Percentiles rank a stretch among this genome's conserved stretches.
Evolutionary conservation across 2,888 invertebrate species (phyloP).

Genomic region (Parasteatoda lunata): DNA sequence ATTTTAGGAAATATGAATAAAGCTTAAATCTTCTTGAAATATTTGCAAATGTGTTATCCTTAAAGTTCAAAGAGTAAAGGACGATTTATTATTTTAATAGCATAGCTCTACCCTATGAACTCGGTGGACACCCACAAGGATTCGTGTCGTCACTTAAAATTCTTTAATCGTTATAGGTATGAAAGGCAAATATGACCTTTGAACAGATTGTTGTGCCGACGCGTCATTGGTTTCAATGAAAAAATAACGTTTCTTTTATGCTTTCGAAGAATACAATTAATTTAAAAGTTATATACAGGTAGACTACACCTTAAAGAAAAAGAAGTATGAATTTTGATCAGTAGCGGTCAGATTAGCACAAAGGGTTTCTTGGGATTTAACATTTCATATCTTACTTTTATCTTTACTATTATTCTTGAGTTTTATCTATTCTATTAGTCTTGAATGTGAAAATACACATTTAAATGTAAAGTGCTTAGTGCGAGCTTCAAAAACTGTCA

Average conservation of each 20-base stretch:
- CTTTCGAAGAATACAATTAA: conserved; percentile 17
- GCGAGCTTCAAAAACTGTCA: too few species aligned
- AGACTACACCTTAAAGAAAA: neutral
- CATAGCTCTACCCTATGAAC: neutral
- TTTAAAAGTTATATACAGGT: conserved; percentile 1
- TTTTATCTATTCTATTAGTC: too few species aligned
- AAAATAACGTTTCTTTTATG: conserved; percentile 12
- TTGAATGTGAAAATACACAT: too few species aligned
- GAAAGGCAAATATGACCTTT: conserved; percentile 3
- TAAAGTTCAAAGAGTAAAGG: neutral
- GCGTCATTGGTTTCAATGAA: neutral
- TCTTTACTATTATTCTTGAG: neutral
- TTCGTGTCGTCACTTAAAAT: neutral
- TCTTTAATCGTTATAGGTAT: neutral
- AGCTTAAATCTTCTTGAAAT: neutral
- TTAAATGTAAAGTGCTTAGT: too few species aligned
- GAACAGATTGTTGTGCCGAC: conserved; percentile 23
- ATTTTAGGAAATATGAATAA: neutral
- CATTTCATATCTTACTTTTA: neutral
- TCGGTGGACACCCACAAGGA: neutral
- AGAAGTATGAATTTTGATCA: neutral
- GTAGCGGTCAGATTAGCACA: neutral
- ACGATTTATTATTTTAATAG: conserved; percentile 3
- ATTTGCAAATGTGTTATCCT: neutral
- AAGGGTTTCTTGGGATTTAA: neutral